Base-by-base conservation (phyloP, 2,888 invertebrate genomes). In the Acrobasis consociella region DNA sequence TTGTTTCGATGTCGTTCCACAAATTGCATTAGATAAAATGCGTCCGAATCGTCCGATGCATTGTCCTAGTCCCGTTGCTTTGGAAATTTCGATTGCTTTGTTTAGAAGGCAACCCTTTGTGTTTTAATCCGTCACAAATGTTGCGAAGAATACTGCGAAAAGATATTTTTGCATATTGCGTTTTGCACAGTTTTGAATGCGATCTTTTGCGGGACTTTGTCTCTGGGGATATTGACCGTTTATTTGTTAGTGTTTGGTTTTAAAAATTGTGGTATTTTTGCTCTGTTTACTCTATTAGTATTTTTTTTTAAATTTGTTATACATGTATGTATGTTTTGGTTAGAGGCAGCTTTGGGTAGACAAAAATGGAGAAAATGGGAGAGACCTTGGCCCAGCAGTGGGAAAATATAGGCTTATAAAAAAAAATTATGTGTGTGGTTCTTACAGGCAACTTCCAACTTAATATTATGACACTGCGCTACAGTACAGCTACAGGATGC, bases 51-150 rank as follows among this genome's bases (percentile, higher is more conserved):
- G 0, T 31, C 31, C 31, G 31, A 31, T 31, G 31, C 31, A 31
- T 31, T 31, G 31, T 31, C 5, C 11, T 46, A n/a, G 5, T 11
- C 46, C 67, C 67, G 65, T 65, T 67, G 62, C 69, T 72, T 73
- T 64, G 73, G 73, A 74, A 75, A 70, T 69, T 71, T 66, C 65
- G 59, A 62, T 64, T 55, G 65, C 31, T 65, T 69, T 74, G 74
- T 68, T 69, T 77, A 64, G 68, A 59, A 62, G 64, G 65, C 66
- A 72, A 66, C 69, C 69, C 70, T 72, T 72, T 71, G 72, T 66
- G 65, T 67, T 68, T 67, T 76, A 77, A 78, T 78, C 80, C 76
- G 70, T 72, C 64, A 69, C 78, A 72, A 77, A 75, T 76, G 72
- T 69, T 73, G 63, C 64, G 74, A 69, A 74, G 72, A 74, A 70